phyloP scores from a whole-genome alignment of 1,140 invertebrate species.

The Drusus annulatus region DNA sequence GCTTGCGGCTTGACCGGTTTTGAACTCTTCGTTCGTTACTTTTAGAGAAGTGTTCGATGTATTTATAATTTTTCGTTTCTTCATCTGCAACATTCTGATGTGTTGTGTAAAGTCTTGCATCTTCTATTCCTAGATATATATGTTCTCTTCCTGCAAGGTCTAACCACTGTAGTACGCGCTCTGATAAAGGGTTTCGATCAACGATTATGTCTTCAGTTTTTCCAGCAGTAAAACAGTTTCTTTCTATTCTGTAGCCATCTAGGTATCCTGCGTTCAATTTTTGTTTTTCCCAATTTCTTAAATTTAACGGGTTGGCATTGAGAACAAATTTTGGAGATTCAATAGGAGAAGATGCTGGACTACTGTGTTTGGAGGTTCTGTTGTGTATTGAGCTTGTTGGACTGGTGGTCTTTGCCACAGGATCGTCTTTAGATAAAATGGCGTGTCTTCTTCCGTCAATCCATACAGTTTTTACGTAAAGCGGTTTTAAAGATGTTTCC shows the following conservation, averaged over 20 bases:
- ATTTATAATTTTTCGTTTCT: constrained; percentile 8
- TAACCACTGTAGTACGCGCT: constrained; percentile 75
- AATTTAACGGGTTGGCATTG: constrained; percentile 59
- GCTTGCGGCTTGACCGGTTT: background rate
- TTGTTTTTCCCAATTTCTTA: constrained; percentile 28
- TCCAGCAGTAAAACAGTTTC: constrained; percentile 61
- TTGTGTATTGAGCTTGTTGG: constrained; percentile 24
- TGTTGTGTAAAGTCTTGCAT: constrained; percentile 29
- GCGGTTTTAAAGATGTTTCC: constrained; percentile 80
- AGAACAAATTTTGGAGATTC: constrained; percentile 45
- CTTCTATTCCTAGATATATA: constrained; percentile 55
- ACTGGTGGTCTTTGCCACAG: constrained; percentile 64
- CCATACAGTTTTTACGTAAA: constrained; percentile 81
- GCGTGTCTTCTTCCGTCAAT: constrained; percentile 80
- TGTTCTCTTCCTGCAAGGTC: constrained; percentile 71
- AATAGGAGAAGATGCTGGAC: constrained; percentile 41
- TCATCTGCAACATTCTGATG: constrained; percentile 43
- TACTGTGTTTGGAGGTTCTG: constrained; percentile 57
- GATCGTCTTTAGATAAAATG: constrained; percentile 74
- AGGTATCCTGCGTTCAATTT: background rate
- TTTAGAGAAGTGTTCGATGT: constrained; percentile 2
- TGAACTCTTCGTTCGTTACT: constrained; percentile 11
- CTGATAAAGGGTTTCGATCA: constrained; percentile 68
- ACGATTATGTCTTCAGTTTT: constrained; percentile 35
- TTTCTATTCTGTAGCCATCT: constrained; percentile 35